These are phyloP conservation scores for Pipa parva DNA, from an alignment of 2,113 vertebrate genomes.

Conservation along the genomic window DNA sequence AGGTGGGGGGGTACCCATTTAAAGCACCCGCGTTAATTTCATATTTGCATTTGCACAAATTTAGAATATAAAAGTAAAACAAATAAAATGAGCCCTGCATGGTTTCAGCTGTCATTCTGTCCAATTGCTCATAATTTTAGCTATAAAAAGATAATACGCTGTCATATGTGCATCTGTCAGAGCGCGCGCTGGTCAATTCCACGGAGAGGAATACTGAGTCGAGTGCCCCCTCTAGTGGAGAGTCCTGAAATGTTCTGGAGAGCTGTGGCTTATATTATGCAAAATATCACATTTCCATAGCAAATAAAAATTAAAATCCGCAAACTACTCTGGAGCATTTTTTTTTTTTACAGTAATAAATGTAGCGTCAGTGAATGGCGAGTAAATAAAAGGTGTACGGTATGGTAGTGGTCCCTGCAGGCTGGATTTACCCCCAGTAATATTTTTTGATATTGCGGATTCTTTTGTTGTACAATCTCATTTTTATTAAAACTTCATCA, in stretches of 20 bases:
- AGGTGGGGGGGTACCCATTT: constrained; percentile 35
- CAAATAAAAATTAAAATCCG: too few relatives aligned
- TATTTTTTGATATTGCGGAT: too few relatives aligned
- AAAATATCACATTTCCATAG: too few relatives aligned
- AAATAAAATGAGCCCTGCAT: constrained; percentile 67
- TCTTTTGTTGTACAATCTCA: too few relatives aligned
- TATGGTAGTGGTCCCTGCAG: too few relatives aligned
- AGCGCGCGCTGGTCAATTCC: constrained; percentile 56
- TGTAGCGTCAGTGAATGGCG: too few relatives aligned
- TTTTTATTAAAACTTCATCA: too few relatives aligned
- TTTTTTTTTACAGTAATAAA: too few relatives aligned
- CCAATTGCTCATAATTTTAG: constrained; percentile 75
- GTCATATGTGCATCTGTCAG: constrained; percentile 65
- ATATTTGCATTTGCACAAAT: constrained; percentile 53
- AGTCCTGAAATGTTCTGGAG: neutral
- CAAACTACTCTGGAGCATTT: too few relatives aligned
- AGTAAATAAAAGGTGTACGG: too few relatives aligned
- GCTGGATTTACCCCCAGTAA: too few relatives aligned
- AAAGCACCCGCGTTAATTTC: constrained; percentile 42
- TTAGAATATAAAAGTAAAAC: constrained; percentile 67
- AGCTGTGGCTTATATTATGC: too few relatives aligned
- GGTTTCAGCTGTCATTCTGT: constrained; percentile 69
- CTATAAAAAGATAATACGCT: constrained; percentile 70
- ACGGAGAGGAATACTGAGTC: constrained; percentile 40
- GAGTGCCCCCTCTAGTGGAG: constrained; percentile 59